A percentile compares a stretch with the other conserved stretches of the same genome.
Conservation (phyloP, 64 coral and sea anemone species). For the Acropora yongei region DNA sequence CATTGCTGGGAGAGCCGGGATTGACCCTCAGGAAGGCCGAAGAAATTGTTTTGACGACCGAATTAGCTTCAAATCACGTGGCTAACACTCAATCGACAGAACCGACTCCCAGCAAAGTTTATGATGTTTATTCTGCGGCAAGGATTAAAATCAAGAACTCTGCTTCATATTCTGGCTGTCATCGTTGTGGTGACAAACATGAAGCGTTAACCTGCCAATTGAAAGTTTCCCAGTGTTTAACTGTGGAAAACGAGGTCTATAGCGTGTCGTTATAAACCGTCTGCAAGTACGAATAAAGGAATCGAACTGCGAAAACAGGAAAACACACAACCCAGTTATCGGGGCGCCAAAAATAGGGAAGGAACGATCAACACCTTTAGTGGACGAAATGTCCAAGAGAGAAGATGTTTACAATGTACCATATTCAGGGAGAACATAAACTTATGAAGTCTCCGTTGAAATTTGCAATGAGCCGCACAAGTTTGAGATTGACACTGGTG, state of each 20-base stretch:
- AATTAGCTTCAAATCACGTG: constrained; percentile 36
- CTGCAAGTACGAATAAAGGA: constrained; percentile 9
- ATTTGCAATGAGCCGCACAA: constrained; percentile 29
- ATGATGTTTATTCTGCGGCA: background rate
- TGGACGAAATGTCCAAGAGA: constrained; percentile 22
- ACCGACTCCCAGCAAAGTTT: constrained; percentile 27
- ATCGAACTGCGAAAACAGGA: background rate
- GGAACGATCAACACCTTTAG: constrained; percentile 41
- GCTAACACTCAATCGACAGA: background rate
- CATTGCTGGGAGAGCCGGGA: no score
- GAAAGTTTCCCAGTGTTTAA: constrained; percentile 50
- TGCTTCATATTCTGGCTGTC: constrained; percentile 52
- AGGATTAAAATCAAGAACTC: background rate
- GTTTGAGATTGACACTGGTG: constrained; percentile 75
- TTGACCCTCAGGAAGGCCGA: constrained; percentile 67
- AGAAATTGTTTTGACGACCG: constrained; percentile 41
- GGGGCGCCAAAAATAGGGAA: background rate
- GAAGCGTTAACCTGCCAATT: constrained; percentile 46
- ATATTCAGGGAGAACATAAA: no score
- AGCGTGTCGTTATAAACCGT: constrained; percentile 15
- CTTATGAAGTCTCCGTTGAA: no score
- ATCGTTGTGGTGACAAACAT: constrained; percentile 61
- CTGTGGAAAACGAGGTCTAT: constrained; percentile 61
- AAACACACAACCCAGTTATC: background rate
- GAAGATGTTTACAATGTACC: constrained; percentile 32